Conservation (phyloP, 2,113 vertebrate species). For the Grus americana region DNA sequence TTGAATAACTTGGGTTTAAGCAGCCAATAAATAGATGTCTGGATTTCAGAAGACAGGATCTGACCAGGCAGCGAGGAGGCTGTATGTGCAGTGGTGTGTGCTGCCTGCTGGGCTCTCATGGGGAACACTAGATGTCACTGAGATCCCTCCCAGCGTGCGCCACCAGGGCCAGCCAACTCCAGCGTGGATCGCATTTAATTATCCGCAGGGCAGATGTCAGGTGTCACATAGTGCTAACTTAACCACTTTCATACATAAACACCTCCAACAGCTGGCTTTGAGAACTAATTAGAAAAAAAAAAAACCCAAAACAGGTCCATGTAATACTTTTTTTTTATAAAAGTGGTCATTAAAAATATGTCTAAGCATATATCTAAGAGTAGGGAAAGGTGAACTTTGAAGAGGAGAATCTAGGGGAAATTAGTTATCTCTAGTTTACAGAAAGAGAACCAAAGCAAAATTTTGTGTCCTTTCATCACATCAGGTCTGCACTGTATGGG, state of each 20-base stretch:
- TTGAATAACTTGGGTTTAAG: background rate
- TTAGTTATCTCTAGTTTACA: background rate
- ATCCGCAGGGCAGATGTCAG: too few relatives aligned
- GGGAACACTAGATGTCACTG: background rate
- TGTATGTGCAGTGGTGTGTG: background rate
- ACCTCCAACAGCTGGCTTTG: background rate
- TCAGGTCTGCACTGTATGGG: too few relatives aligned
- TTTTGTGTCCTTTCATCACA: background rate
- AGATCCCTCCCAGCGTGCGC: accelerated
- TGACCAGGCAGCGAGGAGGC: background rate
- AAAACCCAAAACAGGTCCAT: background rate
- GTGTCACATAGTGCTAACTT: background rate
- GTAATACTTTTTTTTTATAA: background rate
- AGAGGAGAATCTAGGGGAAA: background rate
- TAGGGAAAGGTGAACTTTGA: background rate
- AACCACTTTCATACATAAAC: too few relatives aligned
- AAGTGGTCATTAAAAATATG: background rate
- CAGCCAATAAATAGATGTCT: background rate
- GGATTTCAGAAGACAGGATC: background rate
- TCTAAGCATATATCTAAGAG: background rate
- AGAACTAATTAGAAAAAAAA: background rate
- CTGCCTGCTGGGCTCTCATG: background rate
- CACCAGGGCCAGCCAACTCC: background rate
- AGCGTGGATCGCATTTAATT: accelerated
- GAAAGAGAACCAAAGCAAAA: background rate